A percentile compares a stretch with the other conserved stretches of the same genome.
Evolutionary conservation across 2,797 vertebrate species (phyloP).

Genomic region (Mareca strepera): DNA sequence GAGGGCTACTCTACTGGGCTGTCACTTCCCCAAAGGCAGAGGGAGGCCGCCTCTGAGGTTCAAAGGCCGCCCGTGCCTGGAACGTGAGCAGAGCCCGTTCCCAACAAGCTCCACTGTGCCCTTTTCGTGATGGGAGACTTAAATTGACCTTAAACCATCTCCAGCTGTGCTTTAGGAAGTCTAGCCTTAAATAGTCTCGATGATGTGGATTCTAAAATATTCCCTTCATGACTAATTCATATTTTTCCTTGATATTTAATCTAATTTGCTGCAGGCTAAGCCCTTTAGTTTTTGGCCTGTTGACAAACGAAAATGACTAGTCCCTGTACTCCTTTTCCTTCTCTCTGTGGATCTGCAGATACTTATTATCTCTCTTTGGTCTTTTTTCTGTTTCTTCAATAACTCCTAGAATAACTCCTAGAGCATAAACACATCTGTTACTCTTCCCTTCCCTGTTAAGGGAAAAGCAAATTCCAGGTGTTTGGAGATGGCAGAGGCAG

Average conservation of each 20-base stretch:
- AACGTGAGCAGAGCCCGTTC: accelerated
- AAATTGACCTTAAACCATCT: slow-evolving; percentile 17
- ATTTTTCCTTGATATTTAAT: slow-evolving; percentile 39
- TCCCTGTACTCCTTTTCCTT: background rate
- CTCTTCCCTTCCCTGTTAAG: background rate
- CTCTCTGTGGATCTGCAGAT: background rate
- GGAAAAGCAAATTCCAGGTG: background rate
- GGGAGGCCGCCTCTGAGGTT: background rate
- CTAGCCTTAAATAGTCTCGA: slow-evolving; percentile 1
- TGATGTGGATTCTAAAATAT: slow-evolving; percentile 25
- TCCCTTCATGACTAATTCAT: slow-evolving; percentile 34
- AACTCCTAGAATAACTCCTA: background rate
- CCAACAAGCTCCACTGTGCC: background rate
- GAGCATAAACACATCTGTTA: slow-evolving; percentile 17
- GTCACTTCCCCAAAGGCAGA: background rate
- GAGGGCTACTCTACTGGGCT: background rate
- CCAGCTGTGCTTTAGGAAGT: slow-evolving; percentile 31
- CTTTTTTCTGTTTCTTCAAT: slow-evolving; percentile 6
- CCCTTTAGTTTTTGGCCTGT: background rate
- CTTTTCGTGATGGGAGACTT: background rate
- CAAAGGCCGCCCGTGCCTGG: accelerated
- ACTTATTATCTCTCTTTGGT: background rate
- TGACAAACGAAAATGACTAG: background rate
- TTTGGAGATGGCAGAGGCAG: slow-evolving; percentile 9
- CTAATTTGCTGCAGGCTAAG: slow-evolving; percentile 33